phyloP scores from a whole-genome alignment of 2,797 vertebrate genomes.

The Coilia nasus region DNA sequence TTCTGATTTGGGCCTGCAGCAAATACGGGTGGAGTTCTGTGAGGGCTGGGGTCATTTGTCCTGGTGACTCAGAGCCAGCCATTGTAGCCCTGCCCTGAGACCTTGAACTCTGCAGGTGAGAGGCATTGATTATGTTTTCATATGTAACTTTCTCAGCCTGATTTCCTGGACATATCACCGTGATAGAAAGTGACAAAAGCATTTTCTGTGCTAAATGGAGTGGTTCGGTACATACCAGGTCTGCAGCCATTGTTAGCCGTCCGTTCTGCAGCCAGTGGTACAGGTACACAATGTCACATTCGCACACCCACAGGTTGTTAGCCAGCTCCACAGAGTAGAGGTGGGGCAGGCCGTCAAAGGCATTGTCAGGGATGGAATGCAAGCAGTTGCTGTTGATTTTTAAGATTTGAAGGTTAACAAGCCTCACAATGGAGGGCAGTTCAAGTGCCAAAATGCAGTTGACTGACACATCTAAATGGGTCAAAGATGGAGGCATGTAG shows the following conservation, averaged over 20 bases:
- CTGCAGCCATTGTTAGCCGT: slow-evolving; percentile 68
- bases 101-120: not conserved
- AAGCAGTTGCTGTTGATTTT: slow-evolving; percentile 81
- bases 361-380: slow-evolving; percentile 71
- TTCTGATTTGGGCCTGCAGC: not conserved
- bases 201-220: slow-evolving; percentile 71
- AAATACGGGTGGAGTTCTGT: not conserved
- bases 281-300: slow-evolving; percentile 78
- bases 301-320: slow-evolving; percentile 77
- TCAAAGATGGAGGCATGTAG: slow-evolving; percentile 72
- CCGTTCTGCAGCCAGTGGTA: slow-evolving; percentile 75
- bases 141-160: slow-evolving; percentile 50
- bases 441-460: slow-evolving; percentile 77
- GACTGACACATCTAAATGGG: slow-evolving; percentile 73
- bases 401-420: slow-evolving; percentile 76
- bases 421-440: slow-evolving; percentile 64
- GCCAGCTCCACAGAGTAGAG: slow-evolving; percentile 71
- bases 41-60: slow-evolving; percentile 23
- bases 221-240: slow-evolving; percentile 73
- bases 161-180: slow-evolving; percentile 71
- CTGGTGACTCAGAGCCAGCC: not conserved
- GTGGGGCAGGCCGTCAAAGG: slow-evolving; percentile 68
- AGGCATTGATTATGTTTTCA: slow-evolving; percentile 22
- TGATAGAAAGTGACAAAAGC: slow-evolving; percentile 73
- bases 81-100: not conserved